Evolutionary conservation across 2,113 vertebrate species (phyloP).

Genomic region (Orycteropus afer): DNA sequence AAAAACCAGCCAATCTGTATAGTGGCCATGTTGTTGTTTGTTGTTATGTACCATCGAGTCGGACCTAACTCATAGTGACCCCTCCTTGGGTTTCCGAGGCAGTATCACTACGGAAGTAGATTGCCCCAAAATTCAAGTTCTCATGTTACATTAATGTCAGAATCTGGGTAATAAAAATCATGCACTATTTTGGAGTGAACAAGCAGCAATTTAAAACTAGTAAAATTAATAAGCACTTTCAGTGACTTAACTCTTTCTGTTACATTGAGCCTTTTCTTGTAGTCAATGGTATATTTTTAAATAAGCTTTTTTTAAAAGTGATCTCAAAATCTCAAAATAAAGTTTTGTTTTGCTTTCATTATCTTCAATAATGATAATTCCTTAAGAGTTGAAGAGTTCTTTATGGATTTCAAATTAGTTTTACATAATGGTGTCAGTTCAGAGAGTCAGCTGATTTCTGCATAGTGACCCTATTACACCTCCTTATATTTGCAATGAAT

Average conservation of each 20-base stretch:
- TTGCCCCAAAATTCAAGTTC: neutral
- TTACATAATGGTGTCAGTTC: neutral
- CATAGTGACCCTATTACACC: neutral
- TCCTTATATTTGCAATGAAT: neutral
- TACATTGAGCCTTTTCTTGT: neutral
- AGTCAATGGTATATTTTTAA: neutral
- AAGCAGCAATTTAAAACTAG: neutral
- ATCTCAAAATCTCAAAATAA: neutral
- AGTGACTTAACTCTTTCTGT: neutral
- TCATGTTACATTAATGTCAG: neutral
- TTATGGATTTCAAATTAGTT: neutral
- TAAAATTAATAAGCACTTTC: neutral
- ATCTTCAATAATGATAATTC: neutral
- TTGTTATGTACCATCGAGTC: too few relatives aligned
- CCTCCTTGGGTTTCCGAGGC: too few relatives aligned
- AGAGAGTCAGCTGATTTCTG: neutral
- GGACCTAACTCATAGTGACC: too few relatives aligned
- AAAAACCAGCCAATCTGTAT: neutral
- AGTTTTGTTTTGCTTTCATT: neutral
- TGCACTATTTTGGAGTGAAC: neutral
- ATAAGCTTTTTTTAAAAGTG: neutral
- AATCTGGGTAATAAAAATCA: neutral
- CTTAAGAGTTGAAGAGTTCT: neutral
- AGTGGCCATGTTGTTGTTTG: neutral
- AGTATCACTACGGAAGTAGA: too few relatives aligned